These are phyloP conservation scores for Anastatus disparis DNA, from an alignment of 1,140 invertebrate genomes.

Conservation along the genomic window DNA sequence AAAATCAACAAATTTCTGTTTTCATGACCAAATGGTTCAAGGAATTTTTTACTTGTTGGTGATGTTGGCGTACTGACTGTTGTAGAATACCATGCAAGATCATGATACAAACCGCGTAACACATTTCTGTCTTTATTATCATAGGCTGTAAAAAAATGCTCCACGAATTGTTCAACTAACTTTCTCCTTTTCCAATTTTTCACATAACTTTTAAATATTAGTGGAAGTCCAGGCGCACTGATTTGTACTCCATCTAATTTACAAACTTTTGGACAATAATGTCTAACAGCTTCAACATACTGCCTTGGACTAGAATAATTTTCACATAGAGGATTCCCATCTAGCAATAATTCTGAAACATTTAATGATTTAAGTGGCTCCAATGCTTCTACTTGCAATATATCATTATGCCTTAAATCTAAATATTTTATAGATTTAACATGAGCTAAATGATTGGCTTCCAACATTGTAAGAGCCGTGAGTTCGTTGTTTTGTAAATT, in stretches of 20 bases:
- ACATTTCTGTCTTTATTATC: constrained; percentile 56
- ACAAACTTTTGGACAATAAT: constrained; percentile 54
- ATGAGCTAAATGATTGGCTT: constrained; percentile 52
- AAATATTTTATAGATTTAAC: constrained; percentile 55
- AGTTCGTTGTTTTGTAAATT: constrained; percentile 65
- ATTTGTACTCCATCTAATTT: constrained; percentile 57
- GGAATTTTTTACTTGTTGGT: constrained; percentile 35
- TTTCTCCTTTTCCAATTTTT: constrained; percentile 41
- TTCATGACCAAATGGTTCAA: constrained; percentile 40
- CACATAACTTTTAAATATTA: constrained; percentile 48
- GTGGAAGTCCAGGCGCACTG: constrained; percentile 45
- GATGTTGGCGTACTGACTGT: constrained; percentile 46
- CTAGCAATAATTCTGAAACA: constrained; percentile 58
- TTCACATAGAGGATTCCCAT: constrained; percentile 62
- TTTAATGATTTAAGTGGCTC: constrained; percentile 47
- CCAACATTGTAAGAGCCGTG: constrained; percentile 54
- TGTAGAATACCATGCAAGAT: constrained; percentile 57
- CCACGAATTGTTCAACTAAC: constrained; percentile 55
- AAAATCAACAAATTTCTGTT: constrained; percentile 53
- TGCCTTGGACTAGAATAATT: constrained; percentile 55
- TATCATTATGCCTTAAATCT: constrained; percentile 65
- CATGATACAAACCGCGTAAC: constrained; percentile 57
- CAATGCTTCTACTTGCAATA: constrained; percentile 53
- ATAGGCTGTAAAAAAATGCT: constrained; percentile 60
- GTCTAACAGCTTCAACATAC: constrained; percentile 54